phyloP scores from a whole-genome alignment of 2,797 vertebrate genomes.

The Arremon aurantiirostris region DNA sequence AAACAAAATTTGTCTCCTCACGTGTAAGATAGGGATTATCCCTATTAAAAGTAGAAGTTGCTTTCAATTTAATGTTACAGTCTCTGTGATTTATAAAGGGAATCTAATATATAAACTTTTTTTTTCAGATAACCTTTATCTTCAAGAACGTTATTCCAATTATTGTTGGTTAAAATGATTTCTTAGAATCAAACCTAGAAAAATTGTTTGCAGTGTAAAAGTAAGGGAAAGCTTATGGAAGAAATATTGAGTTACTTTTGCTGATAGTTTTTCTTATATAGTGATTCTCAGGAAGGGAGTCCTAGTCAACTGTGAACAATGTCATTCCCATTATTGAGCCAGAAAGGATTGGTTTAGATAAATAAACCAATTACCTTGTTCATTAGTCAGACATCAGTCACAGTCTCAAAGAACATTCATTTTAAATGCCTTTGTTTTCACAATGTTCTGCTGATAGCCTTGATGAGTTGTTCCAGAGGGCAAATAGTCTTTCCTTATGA shows the following conservation, averaged over 20 bases:
- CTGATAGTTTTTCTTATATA: not conserved
- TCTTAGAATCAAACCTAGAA: not conserved
- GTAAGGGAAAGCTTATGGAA: not conserved
- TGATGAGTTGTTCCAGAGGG: constrained; percentile 21
- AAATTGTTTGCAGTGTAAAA: not conserved
- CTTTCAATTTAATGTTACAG: not conserved
- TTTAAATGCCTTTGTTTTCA: constrained; percentile 26
- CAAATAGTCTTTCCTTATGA: not conserved
- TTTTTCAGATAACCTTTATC: not conserved
- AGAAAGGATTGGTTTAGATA: constrained; percentile 26
- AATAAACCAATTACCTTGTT: constrained; percentile 42
- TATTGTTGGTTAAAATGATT: not conserved
- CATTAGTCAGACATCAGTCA: constrained; percentile 40
- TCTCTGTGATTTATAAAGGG: not conserved
- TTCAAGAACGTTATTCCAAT: not conserved
- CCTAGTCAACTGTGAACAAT: constrained; percentile 5
- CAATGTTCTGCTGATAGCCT: constrained; percentile 29
- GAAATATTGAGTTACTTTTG: not conserved
- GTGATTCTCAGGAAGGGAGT: not conserved
- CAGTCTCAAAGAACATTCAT: constrained; percentile 25
- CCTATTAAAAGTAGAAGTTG: not conserved
- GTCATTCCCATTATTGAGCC: constrained; percentile 14
- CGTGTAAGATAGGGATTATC: not conserved
- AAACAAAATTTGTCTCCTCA: not conserved
- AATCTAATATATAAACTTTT: not conserved